Evolutionary conservation across 2,113 vertebrate genomes (phyloP), one percentile per base, ranked within the genome.

Genomic region (Puma concolor): DNA sequence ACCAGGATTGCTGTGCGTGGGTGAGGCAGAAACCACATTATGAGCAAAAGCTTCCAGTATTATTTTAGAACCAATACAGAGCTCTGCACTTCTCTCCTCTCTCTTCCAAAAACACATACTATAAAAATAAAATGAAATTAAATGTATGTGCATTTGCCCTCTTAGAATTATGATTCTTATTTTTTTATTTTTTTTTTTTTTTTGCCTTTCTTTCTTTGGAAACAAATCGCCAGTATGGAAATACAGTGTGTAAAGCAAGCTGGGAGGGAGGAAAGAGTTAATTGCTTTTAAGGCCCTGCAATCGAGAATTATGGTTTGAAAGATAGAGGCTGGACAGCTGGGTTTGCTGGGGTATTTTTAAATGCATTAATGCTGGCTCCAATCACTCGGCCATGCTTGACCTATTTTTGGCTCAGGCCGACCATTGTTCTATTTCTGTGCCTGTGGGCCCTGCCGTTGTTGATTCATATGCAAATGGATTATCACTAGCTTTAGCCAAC

Each of bases 401-500:
- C 99, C 99, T 99, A 99, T 99, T 99, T 99, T 99, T 99, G 99
- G 99, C 99, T 99, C 98, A 99, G 99, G 99, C 99, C 98, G 99
- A 99, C 99, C 99, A 99, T 99, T 99, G 99, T 99, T 99, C 99
- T 99, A 99, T 99, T 99, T 99, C 99, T 99, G 99, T 99, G 99
- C 99, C 99, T 99, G 99, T 99, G 99, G 99, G 99, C 99, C 99
- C 98, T 98, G 99, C 99, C 99, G 99, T 99, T 99, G 99, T 99
- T 99, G 99, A 99, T 99, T 99, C 99, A 99, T 99, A 99, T 99
- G 99, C 99, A 99, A 99, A 99, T 99, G 98, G 99, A 99, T 99
- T 99, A 97, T 98, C 97, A 98, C 99, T 99, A 88, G 98, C 98
- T 99, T 98, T 98, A 98, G 98, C 99, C 99, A 99, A 98, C 97